Percentiles rank a stretch among this genome's conserved stretches.
Evolutionary conservation across 2,797 vertebrate species (phyloP).

Genomic region (Malacoraja senta): DNA sequence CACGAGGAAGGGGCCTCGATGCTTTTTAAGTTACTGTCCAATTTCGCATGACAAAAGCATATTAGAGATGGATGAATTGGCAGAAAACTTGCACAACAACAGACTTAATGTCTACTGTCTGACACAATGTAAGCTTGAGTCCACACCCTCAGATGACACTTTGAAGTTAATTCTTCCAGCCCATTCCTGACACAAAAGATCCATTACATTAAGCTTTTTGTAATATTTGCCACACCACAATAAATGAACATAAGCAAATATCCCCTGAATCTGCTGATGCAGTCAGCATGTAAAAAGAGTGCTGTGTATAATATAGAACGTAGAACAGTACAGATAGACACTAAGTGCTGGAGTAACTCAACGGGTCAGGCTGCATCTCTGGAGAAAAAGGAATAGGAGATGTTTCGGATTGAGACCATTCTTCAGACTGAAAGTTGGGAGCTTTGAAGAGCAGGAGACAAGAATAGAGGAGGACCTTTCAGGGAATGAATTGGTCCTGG

Average conservation of each 20-base stretch:
- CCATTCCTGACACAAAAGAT: not conserved
- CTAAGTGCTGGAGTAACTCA: too few species aligned
- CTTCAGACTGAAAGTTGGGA: too few species aligned
- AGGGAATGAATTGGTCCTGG: too few species aligned
- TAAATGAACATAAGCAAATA: not conserved
- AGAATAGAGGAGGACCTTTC: too few species aligned
- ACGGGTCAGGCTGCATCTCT: too few species aligned
- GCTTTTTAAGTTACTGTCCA: not conserved
- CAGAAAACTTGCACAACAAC: not conserved
- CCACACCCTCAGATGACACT: not conserved
- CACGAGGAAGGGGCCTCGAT: not conserved
- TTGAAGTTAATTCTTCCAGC: not conserved
- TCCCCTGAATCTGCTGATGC: not conserved
- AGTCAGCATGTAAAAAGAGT: not conserved
- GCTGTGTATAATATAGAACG: not conserved
- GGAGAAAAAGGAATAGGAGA: too few species aligned
- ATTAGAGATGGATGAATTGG: slow-evolving; percentile 19
- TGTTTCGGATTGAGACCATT: too few species aligned
- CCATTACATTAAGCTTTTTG: not conserved
- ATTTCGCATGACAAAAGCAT: slow-evolving; percentile 4
- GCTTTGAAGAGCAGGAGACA: too few species aligned
- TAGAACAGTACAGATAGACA: too few species aligned
- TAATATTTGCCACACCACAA: not conserved
- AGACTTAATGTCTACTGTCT: not conserved
- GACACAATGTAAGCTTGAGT: not conserved